Conservation (phyloP, 2,888 invertebrate species). For the Nomada ruficornis region DNA sequence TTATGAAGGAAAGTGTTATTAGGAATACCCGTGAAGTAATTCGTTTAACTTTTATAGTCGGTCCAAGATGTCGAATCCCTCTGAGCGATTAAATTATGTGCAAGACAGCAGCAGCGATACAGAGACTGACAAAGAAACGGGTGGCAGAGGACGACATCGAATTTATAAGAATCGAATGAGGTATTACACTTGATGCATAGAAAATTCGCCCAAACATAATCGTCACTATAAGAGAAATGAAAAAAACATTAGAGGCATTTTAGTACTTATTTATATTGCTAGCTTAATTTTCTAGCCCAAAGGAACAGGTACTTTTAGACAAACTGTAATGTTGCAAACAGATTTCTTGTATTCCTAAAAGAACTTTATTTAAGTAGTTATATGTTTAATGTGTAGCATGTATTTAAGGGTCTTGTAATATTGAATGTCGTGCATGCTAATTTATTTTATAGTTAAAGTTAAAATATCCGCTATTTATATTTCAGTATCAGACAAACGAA, state of each 20-base stretch:
- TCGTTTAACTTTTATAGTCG: conserved; percentile 72
- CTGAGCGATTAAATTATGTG: conserved; percentile 82
- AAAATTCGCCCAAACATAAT: conserved; percentile 26
- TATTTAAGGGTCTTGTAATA: conserved; percentile 51
- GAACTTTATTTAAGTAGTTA: conserved; percentile 31
- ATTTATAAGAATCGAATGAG: conserved; percentile 90
- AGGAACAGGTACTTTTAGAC: conserved; percentile 37
- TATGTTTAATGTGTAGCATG: conserved; percentile 61
- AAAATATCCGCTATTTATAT: conserved; percentile 26
- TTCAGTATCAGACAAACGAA: conserved; percentile 13
- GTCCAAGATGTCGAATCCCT: conserved; percentile 82
- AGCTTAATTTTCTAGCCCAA: conserved; percentile 33
- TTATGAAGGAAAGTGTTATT: neutral
- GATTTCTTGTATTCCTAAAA: conserved; percentile 18
- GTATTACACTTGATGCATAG: conserved; percentile 81
- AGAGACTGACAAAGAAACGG: conserved; percentile 90
- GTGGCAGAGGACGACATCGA: conserved; percentile 87
- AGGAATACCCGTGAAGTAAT: neutral
- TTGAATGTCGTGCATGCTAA: conserved; percentile 66
- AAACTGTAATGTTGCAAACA: conserved; percentile 11
- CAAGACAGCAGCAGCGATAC: conserved; percentile 93
- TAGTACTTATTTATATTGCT: conserved; percentile 21
- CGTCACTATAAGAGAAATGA: conserved; percentile 17
- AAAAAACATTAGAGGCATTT: conserved; percentile 16
- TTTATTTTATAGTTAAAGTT: conserved; percentile 40